Percentiles rank a stretch among this genome's conserved stretches.
Evolutionary conservation across 2,113 vertebrate species (phyloP).

Genomic region (Dromas ardeola): DNA sequence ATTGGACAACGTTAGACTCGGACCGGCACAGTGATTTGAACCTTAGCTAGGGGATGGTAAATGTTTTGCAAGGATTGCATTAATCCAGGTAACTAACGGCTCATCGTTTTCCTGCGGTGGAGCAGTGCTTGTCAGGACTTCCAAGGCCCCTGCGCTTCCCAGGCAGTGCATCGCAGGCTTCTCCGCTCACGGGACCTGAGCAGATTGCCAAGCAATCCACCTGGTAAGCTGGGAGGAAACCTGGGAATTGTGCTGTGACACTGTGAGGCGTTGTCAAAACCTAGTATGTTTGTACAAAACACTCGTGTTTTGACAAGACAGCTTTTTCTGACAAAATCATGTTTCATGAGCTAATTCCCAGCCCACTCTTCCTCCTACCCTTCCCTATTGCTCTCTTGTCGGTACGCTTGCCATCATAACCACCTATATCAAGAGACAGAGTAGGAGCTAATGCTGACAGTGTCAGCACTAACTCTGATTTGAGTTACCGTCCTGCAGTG

Average conservation of each 20-base stretch:
- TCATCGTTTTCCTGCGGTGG: rapidly evolving
- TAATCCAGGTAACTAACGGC: rapidly evolving
- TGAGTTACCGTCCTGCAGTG: neutral
- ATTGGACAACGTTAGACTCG: rapidly evolving
- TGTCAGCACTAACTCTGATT: rapidly evolving
- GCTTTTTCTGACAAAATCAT: neutral
- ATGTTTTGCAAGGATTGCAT: rapidly evolving
- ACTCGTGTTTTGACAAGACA: neutral
- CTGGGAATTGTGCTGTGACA: neutral
- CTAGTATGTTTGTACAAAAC: neutral
- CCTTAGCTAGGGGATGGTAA: neutral
- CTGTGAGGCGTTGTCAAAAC: neutral
- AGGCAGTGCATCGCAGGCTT: rapidly evolving
- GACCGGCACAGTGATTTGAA: rapidly evolving
- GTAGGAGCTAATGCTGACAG: neutral
- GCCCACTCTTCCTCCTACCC: neutral
- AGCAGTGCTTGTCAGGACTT: neutral
- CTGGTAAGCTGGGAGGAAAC: neutral
- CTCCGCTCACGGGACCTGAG: neutral
- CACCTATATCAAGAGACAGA: neutral
- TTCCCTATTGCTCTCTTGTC: neutral
- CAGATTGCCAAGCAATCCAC: neutral
- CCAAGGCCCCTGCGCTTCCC: rapidly evolving
- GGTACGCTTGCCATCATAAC: neutral
- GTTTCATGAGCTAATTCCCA: neutral